Evolutionary conservation across 2,888 invertebrate genomes (phyloP), one percentile per base, ranked within the genome.

Genomic region (Drosophila multiciliata): DNA sequence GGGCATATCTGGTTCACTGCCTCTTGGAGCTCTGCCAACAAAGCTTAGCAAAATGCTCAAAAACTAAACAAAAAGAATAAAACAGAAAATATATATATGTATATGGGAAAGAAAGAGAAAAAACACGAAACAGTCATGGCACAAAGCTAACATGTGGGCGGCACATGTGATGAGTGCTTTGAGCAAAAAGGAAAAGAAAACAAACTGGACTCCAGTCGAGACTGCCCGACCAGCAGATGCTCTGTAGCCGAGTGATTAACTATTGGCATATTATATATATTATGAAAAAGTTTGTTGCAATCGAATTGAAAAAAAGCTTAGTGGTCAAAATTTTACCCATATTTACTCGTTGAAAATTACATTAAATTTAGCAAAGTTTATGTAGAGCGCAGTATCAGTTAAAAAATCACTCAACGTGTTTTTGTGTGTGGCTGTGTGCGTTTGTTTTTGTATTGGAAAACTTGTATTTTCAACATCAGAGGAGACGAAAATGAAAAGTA

Each of bases 1-100:
- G 64, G 64, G 59, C 81, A 81, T 76, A 83, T 88, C 83, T 75
- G 73, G 82, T 82, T 82, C 81, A 62, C 66, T 66, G 72, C 48
- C 71, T 69, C 75, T 79, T 79, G 71, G 75, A 73, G 69, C 55
- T 57, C 40, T 74, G 73, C 79, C 78, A 76, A 66, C 52, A 61
- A 9, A 62, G 83, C 83, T 86, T 83, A 78, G 64, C 62, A 65
- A 75, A 78, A 60, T 66, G 73, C 60, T 62, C 74, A 60, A 60
- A 76, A 84, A 84, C 77, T 75, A 64, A 69, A 72, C 71, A 66
- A 35, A 23, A 32, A 32, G 35, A 65, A 38, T 38, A 20, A 20
- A 45, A 45, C 23, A 23, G 45, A 45, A 48, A 38, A 36, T 11
- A 35, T 1, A 26, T 20, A 20, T 38, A 17, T 42, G 20, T 23